Conservation (phyloP, 2,797 vertebrate genomes). For the Discoglossus pictus region DNA sequence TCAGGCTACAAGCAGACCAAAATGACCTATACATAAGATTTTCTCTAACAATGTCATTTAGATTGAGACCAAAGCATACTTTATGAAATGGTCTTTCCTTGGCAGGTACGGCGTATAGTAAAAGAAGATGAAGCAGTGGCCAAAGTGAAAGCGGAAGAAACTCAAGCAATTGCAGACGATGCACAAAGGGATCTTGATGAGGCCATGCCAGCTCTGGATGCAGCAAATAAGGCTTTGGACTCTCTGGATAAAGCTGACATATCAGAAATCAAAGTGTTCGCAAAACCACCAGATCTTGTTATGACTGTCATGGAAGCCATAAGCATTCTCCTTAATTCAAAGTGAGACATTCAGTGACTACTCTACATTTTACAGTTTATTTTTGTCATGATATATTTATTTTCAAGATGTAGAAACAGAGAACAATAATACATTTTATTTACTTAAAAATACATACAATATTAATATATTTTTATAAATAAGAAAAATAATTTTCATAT, state of each 20-base stretch:
- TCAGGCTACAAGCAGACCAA: too few species aligned
- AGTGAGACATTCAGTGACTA: slow-evolving; percentile 66
- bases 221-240: slow-evolving; percentile 77
- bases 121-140: slow-evolving; percentile 79
- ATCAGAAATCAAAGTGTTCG: slow-evolving; percentile 84
- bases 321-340: slow-evolving; percentile 79
- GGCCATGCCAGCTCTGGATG: slow-evolving; percentile 76
- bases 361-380: too few species aligned
- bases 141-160: slow-evolving; percentile 81
- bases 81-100: too few species aligned
- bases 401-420: too few species aligned
- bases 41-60: too few species aligned
- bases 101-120: slow-evolving; percentile 75
- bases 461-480: neutral
- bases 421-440: too few species aligned
- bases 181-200: slow-evolving; percentile 81
- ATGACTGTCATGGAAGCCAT: slow-evolving; percentile 87
- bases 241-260: slow-evolving; percentile 85
- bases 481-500: too few species aligned
- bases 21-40: too few species aligned
- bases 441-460: too few species aligned
- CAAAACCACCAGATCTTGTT: slow-evolving; percentile 81
- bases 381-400: too few species aligned
- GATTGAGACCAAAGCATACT: neutral
- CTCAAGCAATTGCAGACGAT: slow-evolving; percentile 81